These are phyloP conservation scores for Watsonalla cultraria DNA, from an alignment of 2,888 invertebrate genomes.

Conservation along the genomic window DNA sequence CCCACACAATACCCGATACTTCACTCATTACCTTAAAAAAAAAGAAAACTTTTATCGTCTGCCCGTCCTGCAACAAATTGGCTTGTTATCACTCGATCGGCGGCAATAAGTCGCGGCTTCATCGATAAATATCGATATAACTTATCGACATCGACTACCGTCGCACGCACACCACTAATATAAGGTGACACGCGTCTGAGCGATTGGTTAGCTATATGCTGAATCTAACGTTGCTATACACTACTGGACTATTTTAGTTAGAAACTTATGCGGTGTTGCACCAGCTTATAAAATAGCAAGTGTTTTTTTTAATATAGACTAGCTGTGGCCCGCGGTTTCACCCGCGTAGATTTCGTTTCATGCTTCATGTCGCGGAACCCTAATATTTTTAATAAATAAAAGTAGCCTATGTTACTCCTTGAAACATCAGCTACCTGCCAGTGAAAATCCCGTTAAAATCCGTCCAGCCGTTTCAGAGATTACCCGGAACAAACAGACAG, in stretches of 20 bases:
- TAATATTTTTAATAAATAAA: too few species aligned
- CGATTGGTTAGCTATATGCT: constrained; percentile 23
- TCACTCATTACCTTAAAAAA: constrained; percentile 33
- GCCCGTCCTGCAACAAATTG: constrained; percentile 56
- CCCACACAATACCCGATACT: constrained; percentile 23
- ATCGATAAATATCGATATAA: constrained; percentile 64
- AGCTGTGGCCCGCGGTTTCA: too few species aligned
- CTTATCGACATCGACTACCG: constrained; percentile 49
- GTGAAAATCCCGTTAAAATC: too few species aligned
- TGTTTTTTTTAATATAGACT: neutral
- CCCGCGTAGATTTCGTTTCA: too few species aligned
- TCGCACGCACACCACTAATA: constrained; percentile 52
- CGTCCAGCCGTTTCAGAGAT: too few species aligned
- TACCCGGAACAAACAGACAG: too few species aligned
- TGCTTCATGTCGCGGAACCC: too few species aligned
- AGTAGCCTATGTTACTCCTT: too few species aligned
- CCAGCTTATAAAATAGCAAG: neutral
- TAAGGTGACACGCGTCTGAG: constrained; percentile 37
- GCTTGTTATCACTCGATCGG: constrained; percentile 64
- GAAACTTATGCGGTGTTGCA: neutral
- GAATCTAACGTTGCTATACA: constrained; percentile 28
- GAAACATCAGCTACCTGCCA: too few species aligned
- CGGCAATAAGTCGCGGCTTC: constrained; percentile 60
- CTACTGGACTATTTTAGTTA: constrained; percentile 17
- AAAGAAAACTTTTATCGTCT: constrained; percentile 44